Evolutionary conservation across 2,888 invertebrate species (phyloP).

Genomic region (Lamellibrachia satsuma): DNA sequence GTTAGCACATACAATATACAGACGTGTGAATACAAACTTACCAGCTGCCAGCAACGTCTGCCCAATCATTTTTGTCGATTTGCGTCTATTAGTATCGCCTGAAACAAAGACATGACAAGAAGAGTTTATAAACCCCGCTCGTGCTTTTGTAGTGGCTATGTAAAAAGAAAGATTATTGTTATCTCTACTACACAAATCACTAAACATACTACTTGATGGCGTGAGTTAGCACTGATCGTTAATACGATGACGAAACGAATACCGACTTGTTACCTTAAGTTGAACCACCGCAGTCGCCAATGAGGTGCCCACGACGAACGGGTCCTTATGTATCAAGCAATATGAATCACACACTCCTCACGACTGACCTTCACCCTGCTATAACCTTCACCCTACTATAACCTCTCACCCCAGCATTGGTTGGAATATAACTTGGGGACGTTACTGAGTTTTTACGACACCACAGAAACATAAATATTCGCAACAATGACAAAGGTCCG

Average conservation of each 20-base stretch:
- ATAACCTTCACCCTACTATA: neutral
- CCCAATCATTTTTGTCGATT: neutral
- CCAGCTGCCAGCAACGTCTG: conserved; percentile 8
- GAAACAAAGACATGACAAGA: neutral
- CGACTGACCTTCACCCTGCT: neutral
- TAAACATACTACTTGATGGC: neutral
- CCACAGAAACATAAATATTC: neutral
- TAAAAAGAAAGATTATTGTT: neutral
- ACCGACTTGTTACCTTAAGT: neutral
- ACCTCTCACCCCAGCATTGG: neutral
- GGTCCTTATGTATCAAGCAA: neutral
- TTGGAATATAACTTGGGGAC: neutral
- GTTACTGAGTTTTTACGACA: neutral
- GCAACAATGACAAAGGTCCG: neutral
- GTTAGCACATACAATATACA: neutral
- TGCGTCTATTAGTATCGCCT: neutral
- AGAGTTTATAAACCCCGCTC: neutral
- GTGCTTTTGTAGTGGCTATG: neutral
- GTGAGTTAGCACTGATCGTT: neutral
- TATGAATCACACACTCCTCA: neutral
- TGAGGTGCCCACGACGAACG: neutral
- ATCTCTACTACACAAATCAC: neutral
- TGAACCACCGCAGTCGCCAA: neutral
- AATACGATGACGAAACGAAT: neutral
- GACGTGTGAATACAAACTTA: neutral